A percentile compares a stretch with the other conserved stretches of the same genome.
Evolutionary conservation across 2,113 vertebrate genomes (phyloP).

Genomic region (Anthoscopus minutus): DNA sequence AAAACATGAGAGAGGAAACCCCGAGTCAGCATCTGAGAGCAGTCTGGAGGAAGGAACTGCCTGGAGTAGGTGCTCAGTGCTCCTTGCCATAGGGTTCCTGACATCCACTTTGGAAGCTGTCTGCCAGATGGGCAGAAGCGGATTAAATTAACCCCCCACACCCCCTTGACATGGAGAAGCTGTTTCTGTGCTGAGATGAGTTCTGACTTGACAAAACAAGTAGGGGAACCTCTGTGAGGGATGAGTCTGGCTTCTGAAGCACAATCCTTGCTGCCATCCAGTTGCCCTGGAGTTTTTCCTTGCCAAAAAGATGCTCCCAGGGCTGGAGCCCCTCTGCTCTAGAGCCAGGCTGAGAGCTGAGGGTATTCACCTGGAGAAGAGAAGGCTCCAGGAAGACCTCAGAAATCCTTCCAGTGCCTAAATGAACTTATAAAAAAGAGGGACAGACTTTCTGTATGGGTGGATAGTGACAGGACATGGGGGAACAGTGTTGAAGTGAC

Average conservation of each 20-base stretch:
- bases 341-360: not conserved
- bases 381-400: not conserved
- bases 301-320: not conserved
- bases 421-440: not conserved
- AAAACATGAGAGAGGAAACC: not conserved
- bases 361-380: not conserved
- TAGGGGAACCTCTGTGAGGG: not conserved
- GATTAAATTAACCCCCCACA: not conserved
- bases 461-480: not conserved
- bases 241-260: not conserved
- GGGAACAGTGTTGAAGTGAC: not conserved
- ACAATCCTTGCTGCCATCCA: not conserved
- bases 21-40: not conserved
- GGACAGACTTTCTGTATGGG: fast-evolving
- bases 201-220: not conserved
- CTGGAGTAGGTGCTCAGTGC: not conserved
- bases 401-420: not conserved
- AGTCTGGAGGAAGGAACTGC: not conserved
- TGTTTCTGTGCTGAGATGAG: not conserved
- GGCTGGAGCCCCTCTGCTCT: not conserved
- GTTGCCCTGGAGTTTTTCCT: not conserved
- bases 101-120: not conserved
- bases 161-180: not conserved
- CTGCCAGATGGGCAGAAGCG: not conserved
- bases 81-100: not conserved